Evolutionary conservation across 2,888 invertebrate species (phyloP), one percentile per base, ranked within the genome.

Genomic region (Rutpela maculata): DNA sequence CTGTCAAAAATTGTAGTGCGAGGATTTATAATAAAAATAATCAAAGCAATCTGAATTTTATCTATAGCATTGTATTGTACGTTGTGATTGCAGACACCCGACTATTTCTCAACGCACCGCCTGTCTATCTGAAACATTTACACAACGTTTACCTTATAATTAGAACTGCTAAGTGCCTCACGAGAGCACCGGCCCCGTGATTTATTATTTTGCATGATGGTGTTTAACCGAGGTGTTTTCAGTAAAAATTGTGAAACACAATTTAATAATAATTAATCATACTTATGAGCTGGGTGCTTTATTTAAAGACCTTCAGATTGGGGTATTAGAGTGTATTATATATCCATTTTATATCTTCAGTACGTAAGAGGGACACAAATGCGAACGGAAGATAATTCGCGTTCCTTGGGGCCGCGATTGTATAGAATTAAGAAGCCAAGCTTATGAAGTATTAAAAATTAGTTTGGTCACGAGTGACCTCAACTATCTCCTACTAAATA

Each of bases 231-330:
- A 38, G 38, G 17, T 38, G 3, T 17, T 63, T 9, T 17, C 9
- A 2, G n/a, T 17, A 17, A 18, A 35, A 63, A 17, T n/a, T 22
- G 10, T n/a, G 0, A 9, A 35, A 35, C 31, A 26, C 35, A 63
- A 63, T 63, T 63, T 35, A 35, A 38, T 9, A 38, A 63, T 38
- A 63, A 63, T 63, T 35, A 63, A 63, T 63, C 63, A 63, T 63
- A 63, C 63, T 63, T 63, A 63, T 9, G 18, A 9, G 63, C 15
- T 38, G 4, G 11, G 38, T 63, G 35, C 43, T 12, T 43, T 12
- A 43, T 2, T 43, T 43, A 43, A 43, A 12, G 43, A 43, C 43
- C 31, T 35, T 35, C 11, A 15, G 12, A 43, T 43, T 12, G 43
- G 15, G 43, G 43, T 43, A 43, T 43, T 43, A 43, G 43, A 12